A percentile compares a stretch with the other conserved stretches of the same genome.
phyloP scores from a whole-genome alignment of 2,113 vertebrate species.

The Fregata magnificens region DNA sequence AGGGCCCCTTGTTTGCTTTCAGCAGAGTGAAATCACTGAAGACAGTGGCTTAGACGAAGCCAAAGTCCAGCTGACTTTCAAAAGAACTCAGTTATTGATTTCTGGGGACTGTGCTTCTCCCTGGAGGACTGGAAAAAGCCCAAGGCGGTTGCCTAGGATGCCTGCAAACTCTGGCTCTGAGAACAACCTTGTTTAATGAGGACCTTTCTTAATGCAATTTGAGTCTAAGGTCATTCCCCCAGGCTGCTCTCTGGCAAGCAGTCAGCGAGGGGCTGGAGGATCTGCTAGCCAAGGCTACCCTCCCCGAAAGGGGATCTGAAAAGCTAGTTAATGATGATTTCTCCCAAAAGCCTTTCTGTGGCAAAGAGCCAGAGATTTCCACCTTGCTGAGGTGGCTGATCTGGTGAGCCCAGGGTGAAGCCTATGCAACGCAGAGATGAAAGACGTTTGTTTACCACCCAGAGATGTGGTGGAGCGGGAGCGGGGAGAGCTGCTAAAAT shows the following conservation, averaged over 20 bases:
- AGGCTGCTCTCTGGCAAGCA: not conserved
- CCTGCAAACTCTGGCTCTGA: constrained; percentile 6
- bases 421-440: rapidly evolving
- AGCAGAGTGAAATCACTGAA: not conserved
- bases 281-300: not conserved
- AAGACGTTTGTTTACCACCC: not conserved
- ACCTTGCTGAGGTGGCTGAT: not conserved
- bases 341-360: not conserved
- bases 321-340: not conserved
- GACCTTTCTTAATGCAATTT: not conserved
- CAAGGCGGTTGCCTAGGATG: constrained; percentile 46
- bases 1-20: not conserved
- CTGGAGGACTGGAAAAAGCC: constrained; percentile 46
- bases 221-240: constrained; percentile 30
- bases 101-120: constrained; percentile 27
- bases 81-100: constrained; percentile 39
- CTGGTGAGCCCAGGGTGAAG: not conserved
- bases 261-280: not conserved
- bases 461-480: not conserved
- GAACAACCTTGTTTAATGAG: not conserved
- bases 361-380: not conserved
- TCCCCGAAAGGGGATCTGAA: not conserved
- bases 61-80: constrained; percentile 25
- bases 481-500: not conserved
- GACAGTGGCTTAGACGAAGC: not conserved